Evolutionary conservation across 2,888 invertebrate species (phyloP), one percentile per base, ranked within the genome.

Genomic region (Sipha maydis): DNA sequence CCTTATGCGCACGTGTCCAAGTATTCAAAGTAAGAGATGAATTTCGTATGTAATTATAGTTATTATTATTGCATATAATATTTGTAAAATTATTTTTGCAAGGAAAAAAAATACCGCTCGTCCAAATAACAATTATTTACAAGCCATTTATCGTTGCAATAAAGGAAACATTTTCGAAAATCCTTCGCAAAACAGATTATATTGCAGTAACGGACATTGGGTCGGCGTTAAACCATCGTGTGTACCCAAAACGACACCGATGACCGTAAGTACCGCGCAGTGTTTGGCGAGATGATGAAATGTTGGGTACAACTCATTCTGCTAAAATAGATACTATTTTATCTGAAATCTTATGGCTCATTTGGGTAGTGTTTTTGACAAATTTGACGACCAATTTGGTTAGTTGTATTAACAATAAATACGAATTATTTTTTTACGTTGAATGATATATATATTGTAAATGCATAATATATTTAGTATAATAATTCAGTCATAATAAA

Each of bases 161-260:
- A 80, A 48, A 54, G 88, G 88, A 4, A 19, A 82, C 21, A 38
- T 88, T n/a, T 73, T 88, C 54, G 80, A 88, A 82, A 82, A 88
- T 25, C 75, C 79, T 75, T 82, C n/a, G 14, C 41, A 82, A 67
- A 75, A 75, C 73, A 28, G 54, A n/a, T 75, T 88, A 9, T 67
- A 61, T 31, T 88, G 88, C 7, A 82, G 80, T 31, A 67, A 75
- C 31, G 80, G 88, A 11, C 75, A 41, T 82, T 88, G 88, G 82
- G 75, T 88, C 0, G 88, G 88, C 7, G 28, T 82, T 7, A 82
- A 61, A 88, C 88, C 88, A 17, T 7, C 67, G n/a, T 88, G 88
- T 14, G 48, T 75, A 25, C 78, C 79, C 0, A 85, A 85, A 76
- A 85, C 84, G 31, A 85, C 84, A 31, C 84, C 84, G 28, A 85